Conservation (phyloP, 1,140 invertebrate genomes). For the Polypedilum vanderplanki region DNA sequence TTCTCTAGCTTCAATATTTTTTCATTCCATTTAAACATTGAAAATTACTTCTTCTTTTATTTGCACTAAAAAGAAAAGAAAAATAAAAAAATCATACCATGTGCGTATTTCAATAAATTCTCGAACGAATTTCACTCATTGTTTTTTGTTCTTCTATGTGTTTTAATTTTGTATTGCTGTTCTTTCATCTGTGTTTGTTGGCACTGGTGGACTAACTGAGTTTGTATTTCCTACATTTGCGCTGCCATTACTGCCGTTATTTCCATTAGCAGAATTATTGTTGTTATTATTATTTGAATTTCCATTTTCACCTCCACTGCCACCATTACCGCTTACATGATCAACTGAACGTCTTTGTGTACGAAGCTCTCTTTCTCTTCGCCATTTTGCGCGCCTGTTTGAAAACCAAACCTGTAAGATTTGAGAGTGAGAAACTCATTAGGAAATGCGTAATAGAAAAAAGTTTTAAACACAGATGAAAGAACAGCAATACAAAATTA, state of each 20-base stretch:
- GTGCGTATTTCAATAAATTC: too few relatives aligned
- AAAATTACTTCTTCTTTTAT: too few relatives aligned
- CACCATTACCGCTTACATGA: slow-evolving; percentile 37
- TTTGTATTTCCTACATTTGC: slow-evolving; percentile 38
- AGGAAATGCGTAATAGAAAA: not conserved
- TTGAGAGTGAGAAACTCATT: not conserved
- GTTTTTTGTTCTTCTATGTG: too few relatives aligned
- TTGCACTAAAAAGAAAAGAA: too few relatives aligned
- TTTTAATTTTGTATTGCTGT: not conserved
- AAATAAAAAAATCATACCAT: too few relatives aligned
- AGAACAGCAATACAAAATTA: not conserved
- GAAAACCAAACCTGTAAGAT: slow-evolving; percentile 89
- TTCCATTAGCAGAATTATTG: slow-evolving; percentile 8
- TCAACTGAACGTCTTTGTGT: slow-evolving; percentile 71
- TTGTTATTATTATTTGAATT: slow-evolving; percentile 28
- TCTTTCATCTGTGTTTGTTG: slow-evolving; percentile 39
- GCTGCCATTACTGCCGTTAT: slow-evolving; percentile 30
- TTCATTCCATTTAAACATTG: not conserved
- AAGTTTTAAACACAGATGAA: not conserved
- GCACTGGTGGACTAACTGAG: slow-evolving; percentile 50
- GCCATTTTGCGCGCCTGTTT: slow-evolving; percentile 96
- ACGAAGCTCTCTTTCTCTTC: slow-evolving; percentile 93
- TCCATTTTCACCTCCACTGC: slow-evolving; percentile 23
- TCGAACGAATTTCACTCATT: not conserved
- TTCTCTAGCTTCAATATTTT: not conserved